phyloP scores from a whole-genome alignment of 2,797 vertebrate species.

The Pantherophis alleghaniensis region DNA sequence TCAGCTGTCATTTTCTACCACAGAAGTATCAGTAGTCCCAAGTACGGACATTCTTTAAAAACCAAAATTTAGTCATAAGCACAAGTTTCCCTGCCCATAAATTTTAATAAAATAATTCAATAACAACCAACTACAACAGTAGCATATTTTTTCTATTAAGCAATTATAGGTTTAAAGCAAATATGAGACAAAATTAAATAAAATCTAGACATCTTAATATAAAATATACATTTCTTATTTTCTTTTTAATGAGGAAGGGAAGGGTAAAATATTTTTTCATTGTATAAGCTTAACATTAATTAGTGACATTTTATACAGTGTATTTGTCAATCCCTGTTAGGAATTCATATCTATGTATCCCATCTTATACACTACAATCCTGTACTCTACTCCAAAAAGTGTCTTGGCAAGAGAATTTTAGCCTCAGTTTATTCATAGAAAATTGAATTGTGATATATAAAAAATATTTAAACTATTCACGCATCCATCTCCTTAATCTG shows the following conservation, averaged over 20 bases:
- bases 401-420: background rate
- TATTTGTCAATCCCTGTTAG: background rate
- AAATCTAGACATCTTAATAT: background rate
- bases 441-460: background rate
- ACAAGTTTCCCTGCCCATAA: background rate
- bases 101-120: background rate
- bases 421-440: background rate
- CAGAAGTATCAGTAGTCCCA: background rate
- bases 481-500: background rate
- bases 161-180: background rate
- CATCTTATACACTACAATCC: background rate
- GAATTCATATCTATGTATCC: too few species aligned
- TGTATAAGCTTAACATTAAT: background rate
- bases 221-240: background rate
- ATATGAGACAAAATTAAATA: background rate
- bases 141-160: background rate
- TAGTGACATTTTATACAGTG: background rate
- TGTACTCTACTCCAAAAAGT: background rate
- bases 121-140: too few species aligned
- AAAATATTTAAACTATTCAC: background rate
- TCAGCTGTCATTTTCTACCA: too few species aligned
- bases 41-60: background rate
- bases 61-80: background rate
- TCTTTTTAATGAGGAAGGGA: background rate
- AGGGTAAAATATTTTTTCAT: background rate